These are phyloP conservation scores for Serranus cabrilla DNA, from an alignment of 2,797 vertebrate species.

Conservation along the genomic window DNA sequence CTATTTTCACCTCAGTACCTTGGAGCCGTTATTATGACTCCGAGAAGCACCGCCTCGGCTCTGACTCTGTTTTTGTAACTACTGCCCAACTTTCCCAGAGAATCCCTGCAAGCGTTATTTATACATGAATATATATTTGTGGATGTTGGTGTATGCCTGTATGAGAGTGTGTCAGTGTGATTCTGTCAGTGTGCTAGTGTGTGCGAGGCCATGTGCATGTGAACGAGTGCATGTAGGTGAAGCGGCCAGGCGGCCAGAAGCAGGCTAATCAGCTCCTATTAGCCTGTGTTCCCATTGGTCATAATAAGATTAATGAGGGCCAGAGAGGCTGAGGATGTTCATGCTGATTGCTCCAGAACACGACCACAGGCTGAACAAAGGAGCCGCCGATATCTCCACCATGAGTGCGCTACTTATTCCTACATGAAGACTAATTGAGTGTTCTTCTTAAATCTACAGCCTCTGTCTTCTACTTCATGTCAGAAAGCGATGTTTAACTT, in stretches of 20 bases:
- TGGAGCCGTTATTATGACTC: neutral
- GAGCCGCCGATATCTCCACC: conserved; percentile 9
- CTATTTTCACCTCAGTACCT: neutral
- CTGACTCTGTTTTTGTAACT: conserved; percentile 5
- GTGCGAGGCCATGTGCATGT: conserved; percentile 19
- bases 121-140: conserved; percentile 12
- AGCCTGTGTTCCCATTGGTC: conserved; percentile 69
- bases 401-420: conserved; percentile 7
- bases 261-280: conserved; percentile 78
- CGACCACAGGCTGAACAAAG: conserved; percentile 33
- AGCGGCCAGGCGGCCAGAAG: conserved; percentile 62
- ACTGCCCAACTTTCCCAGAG: conserved; percentile 10
- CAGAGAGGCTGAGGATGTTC: conserved; percentile 61
- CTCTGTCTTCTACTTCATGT: neutral
- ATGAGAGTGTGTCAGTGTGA: conserved; percentile 34
- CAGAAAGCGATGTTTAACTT: neutral
- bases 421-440: neutral
- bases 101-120: conserved; percentile 2
- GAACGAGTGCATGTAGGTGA: conserved; percentile 45
- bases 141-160: neutral
- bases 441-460: conserved; percentile 2
- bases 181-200: conserved; percentile 19
- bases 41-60: neutral
- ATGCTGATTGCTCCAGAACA: conserved; percentile 53
- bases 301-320: conserved; percentile 80